Conservation (phyloP, 2,797 vertebrate species). For the Pyrocephalus nanus region DNA sequence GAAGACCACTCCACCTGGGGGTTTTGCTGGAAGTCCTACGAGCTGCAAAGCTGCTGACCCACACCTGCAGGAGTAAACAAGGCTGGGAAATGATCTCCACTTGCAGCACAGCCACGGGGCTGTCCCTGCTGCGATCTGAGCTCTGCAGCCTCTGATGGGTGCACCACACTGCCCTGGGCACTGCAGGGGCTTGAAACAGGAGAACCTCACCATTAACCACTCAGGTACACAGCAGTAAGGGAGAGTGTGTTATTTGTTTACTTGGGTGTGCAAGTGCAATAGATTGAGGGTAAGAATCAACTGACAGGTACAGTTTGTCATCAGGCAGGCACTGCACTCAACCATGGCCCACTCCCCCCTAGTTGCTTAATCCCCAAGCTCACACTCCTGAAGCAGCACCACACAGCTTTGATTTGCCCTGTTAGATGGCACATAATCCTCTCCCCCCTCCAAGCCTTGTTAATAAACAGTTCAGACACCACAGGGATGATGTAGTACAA, state of each 20-base stretch:
- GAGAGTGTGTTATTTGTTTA: not conserved
- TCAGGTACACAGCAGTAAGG: not conserved
- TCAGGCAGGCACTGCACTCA: not conserved
- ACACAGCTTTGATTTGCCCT: not conserved
- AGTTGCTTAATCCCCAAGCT: not conserved
- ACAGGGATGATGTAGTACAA: not conserved
- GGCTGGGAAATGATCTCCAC: not conserved
- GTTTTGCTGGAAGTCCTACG: not conserved
- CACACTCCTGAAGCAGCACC: not conserved
- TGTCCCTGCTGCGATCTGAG: not conserved
- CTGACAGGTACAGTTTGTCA: not conserved
- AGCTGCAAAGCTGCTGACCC: not conserved
- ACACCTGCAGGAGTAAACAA: not conserved
- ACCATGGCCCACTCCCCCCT: accelerated
- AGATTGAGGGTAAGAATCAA: not conserved
- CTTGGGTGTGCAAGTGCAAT: accelerated
- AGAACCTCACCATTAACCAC: not conserved
- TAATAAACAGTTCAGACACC: not conserved
- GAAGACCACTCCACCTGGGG: not conserved
- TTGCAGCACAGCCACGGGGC: accelerated
- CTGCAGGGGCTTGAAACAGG: not conserved
- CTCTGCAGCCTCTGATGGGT: not conserved
- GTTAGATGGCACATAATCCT: not conserved
- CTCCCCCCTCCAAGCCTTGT: not conserved
- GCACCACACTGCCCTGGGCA: accelerated